These are phyloP conservation scores for Euplexia lucipara DNA, from an alignment of 2,888 invertebrate species.

Conservation along the genomic window DNA sequence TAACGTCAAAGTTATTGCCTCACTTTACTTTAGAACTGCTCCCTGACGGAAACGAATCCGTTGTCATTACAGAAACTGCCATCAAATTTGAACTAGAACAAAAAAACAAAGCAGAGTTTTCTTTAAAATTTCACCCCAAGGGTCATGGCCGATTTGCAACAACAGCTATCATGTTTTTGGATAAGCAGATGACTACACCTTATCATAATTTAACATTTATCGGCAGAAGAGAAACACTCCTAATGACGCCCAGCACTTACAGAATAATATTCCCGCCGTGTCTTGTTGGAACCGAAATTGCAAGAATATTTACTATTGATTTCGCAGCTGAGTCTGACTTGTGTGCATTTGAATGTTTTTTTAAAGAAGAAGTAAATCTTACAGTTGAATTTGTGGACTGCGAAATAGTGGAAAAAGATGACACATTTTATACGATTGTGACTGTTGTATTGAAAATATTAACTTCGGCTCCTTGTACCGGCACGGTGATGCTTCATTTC, in stretches of 20 bases:
- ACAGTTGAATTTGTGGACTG: slow-evolving; percentile 69
- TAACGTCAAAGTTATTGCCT: slow-evolving; percentile 79
- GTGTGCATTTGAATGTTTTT: slow-evolving; percentile 74
- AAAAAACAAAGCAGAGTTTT: slow-evolving; percentile 69
- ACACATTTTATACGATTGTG: slow-evolving; percentile 69
- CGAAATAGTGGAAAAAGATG: slow-evolving; percentile 62
- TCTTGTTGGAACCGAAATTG: slow-evolving; percentile 71
- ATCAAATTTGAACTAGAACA: slow-evolving; percentile 82
- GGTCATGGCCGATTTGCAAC: slow-evolving; percentile 80
- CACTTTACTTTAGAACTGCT: slow-evolving; percentile 77
- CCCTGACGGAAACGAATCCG: slow-evolving; percentile 67
- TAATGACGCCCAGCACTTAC: slow-evolving; percentile 76
- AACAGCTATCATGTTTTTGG: slow-evolving; percentile 82
- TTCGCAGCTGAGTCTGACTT: slow-evolving; percentile 72
- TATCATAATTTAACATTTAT: slow-evolving; percentile 84
- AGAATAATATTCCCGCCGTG: slow-evolving; percentile 84
- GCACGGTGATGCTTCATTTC: slow-evolving; percentile 74
- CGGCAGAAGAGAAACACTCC: slow-evolving; percentile 77
- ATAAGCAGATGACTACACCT: slow-evolving; percentile 81
- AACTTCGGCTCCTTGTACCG: slow-evolving; percentile 68
- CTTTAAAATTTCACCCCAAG: slow-evolving; percentile 82
- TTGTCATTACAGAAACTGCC: slow-evolving; percentile 71
- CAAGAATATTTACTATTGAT: slow-evolving; percentile 72
- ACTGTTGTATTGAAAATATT: slow-evolving; percentile 74
- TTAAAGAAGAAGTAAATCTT: slow-evolving; percentile 76